Percentiles rank a stretch among this genome's conserved stretches.
Conservation (phyloP, 2,888 invertebrate genomes). For the Blastobasis adustella region DNA sequence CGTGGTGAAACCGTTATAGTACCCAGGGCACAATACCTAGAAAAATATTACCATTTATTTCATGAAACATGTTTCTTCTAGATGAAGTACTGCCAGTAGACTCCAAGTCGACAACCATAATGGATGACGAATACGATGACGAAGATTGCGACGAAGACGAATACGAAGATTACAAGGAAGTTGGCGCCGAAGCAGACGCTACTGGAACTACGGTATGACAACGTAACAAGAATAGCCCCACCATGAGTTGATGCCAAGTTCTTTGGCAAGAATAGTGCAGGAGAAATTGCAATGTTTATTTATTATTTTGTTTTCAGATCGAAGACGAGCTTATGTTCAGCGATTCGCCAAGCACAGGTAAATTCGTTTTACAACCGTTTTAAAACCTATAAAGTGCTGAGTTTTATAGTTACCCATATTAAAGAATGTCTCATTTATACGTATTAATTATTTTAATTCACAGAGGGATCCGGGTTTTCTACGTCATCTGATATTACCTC, state of each 20-base stretch:
- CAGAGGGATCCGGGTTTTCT: conserved; percentile 8
- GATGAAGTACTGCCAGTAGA: conserved; percentile 80
- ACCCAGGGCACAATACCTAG: neutral
- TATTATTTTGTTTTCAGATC: conserved; percentile 12
- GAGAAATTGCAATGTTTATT: neutral
- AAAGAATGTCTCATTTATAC: no score
- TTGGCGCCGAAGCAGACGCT: conserved; percentile 29
- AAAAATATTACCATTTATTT: neutral
- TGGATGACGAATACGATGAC: conserved; percentile 62
- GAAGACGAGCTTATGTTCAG: conserved; percentile 35
- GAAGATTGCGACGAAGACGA: conserved; percentile 66
- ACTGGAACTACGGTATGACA: conserved; percentile 15
- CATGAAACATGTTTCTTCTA: conserved; percentile 26
- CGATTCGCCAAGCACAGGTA: conserved; percentile 27
- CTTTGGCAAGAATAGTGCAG: neutral
- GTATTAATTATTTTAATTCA: neutral
- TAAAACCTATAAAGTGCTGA: no score
- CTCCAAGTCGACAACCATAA: conserved; percentile 42
- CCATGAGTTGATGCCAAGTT: no score
- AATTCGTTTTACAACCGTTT: neutral
- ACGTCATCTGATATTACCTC: conserved; percentile 23
- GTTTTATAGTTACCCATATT: no score
- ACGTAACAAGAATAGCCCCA: neutral
- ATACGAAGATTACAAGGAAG: conserved; percentile 27
- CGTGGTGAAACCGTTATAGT: neutral